Evolutionary conservation across 1,140 invertebrate genomes (phyloP), one percentile per base, ranked within the genome.

Genomic region (Arion vulgaris): DNA sequence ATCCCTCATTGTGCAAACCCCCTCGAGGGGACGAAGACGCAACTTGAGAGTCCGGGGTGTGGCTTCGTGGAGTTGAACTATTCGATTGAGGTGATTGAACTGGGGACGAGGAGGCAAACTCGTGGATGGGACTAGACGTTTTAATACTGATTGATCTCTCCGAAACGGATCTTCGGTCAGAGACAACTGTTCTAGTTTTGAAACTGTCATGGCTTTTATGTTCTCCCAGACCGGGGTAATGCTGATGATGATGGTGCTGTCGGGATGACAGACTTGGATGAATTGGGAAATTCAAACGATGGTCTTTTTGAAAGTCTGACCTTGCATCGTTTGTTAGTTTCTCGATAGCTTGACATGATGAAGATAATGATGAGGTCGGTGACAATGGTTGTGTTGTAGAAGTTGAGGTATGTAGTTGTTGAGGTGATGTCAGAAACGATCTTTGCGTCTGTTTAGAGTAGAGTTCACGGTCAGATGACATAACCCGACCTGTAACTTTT

Each of bases 41-140:
- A 34, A 87, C 82, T 7, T 51, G 76, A 23, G 87, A 88, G 36
- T 89, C 89, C 5, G 90, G 90, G 72, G 86, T 90, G 28, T 85
- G 84, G 41, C 85, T 84, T 0, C 86, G 85, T 36, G 85, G 82
- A 75, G 87, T 89, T 19, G 88, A 89, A 36, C 87, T 81, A 23
- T 86, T 86, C 0, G 89, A 89, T 19, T 86, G 86, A 0, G 86
- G 84, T n/a, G 69, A 83, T 17, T 80, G 83, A 76, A 86, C 79
- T 28, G 87, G 85, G 32, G 71, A 66, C 36, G 53, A 49, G 0
- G 85, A 68, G 19, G 80, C 80, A 26, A 73, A 38, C 5, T 73
- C 75, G 26, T 36, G 41, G 36, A 23, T 34, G 62, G 68, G 78
- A 23, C 78, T 80, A 19, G 13, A 28, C 19, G 32, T 79, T 15